Evolutionary conservation across 1,140 invertebrate species (phyloP).

Genomic region (Drosophila tani): DNA sequence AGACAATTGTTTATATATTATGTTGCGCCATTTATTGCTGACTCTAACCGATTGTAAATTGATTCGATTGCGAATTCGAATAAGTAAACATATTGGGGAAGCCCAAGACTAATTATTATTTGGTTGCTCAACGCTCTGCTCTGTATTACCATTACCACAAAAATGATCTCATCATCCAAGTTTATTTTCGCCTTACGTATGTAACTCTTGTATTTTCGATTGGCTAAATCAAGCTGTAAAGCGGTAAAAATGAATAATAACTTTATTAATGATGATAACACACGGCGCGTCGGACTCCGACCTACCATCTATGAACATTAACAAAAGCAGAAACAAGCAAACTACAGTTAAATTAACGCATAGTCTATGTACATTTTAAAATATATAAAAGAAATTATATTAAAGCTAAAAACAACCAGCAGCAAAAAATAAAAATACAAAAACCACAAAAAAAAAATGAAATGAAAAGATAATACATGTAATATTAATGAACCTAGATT

Average conservation of each 20-base stretch:
- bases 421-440: constrained; percentile 19
- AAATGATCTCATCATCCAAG: constrained; percentile 85
- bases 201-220: constrained; percentile 55
- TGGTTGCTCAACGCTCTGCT: constrained; percentile 71
- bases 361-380: constrained; percentile 82
- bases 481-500: constrained; percentile 74
- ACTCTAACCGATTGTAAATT: constrained; percentile 61
- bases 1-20: constrained; percentile 35
- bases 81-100: constrained; percentile 10
- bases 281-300: constrained; percentile 69
- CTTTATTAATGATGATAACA: constrained; percentile 51
- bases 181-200: constrained; percentile 84
- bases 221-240: constrained; percentile 53
- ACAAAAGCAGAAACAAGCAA: constrained; percentile 44
- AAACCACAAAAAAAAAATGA: constrained; percentile 20
- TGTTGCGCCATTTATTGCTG: constrained; percentile 72
- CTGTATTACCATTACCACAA: constrained; percentile 55
- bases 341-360: constrained; percentile 72
- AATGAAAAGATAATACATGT: constrained; percentile 49
- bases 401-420: constrained; percentile 56
- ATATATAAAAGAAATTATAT: constrained; percentile 77
- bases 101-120: constrained; percentile 31
- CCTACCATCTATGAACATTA: constrained; percentile 67
- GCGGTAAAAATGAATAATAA: constrained; percentile 38
- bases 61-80: constrained; percentile 5